A percentile compares a stretch with the other conserved stretches of the same genome.
phyloP scores from a whole-genome alignment of 1,140 invertebrate species.

The Leptestheria dahalacensis region DNA sequence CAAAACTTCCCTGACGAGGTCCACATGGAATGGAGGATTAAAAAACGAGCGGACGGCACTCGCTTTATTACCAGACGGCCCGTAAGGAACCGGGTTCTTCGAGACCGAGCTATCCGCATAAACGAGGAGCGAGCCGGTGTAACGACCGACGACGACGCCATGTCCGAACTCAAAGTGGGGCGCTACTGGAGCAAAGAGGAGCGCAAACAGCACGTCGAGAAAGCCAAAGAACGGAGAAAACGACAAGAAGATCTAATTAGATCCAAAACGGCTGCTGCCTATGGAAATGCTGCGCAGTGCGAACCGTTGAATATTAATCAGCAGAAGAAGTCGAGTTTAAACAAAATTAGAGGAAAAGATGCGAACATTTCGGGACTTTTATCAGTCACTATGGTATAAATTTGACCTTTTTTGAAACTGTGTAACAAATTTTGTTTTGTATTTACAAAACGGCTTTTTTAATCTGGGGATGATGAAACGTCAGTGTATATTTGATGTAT shows the following conservation, averaged over 20 bases:
- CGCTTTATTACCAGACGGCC: conserved; percentile 60
- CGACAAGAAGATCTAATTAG: conserved; percentile 29
- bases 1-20: conserved; percentile 2
- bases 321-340: background rate
- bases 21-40: conserved; percentile 62
- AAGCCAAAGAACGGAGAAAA: conserved; percentile 46
- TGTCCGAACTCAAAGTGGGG: conserved; percentile 63
- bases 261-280: conserved; percentile 1
- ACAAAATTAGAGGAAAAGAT: background rate
- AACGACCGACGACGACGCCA: conserved; percentile 66
- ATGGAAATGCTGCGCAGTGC: background rate
- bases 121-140: conserved; percentile 50
- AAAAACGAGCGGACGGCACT: conserved; percentile 56
- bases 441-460: too few species aligned
- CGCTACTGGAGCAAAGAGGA: conserved; percentile 68
- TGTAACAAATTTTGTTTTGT: too few species aligned
- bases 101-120: conserved; percentile 50
- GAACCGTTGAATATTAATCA: background rate
- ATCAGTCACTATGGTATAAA: background rate
- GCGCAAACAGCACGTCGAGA: conserved; percentile 54
- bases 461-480: too few species aligned
- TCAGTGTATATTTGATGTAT: too few species aligned
- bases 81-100: conserved; percentile 47
- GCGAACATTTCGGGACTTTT: background rate
- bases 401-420: too few species aligned